Evolutionary conservation across 2,113 vertebrate genomes (phyloP), one percentile per base, ranked within the genome.

Genomic region (Anguilla japonica): DNA sequence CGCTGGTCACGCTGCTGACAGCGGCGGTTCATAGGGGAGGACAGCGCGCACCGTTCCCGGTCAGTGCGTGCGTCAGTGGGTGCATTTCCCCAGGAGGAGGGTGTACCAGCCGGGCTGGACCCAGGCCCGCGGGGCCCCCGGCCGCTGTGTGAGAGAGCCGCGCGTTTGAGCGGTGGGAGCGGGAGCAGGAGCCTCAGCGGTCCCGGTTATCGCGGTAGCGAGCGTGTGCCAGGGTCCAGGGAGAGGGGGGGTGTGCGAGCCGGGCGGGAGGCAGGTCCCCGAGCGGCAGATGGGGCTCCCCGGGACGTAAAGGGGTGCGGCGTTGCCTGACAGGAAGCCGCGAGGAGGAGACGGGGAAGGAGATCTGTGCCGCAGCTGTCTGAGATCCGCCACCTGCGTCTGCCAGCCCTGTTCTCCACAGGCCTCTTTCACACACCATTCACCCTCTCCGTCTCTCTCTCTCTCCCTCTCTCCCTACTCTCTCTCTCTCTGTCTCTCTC

Each of bases 311-410:
- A 93, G 79, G 91, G 87, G 92, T 93, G 91, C 91, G 90, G 87
- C 90, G 89, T 87, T 93, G 91, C 94, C 90, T 92, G 91, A 93
- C 91, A 89, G 94, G 93, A 91, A 88, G 93, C 93, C 91, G 86
- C 87, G 56, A 85, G 91, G 91, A 91, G 91, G 92, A 94, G 93
- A 91, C 89, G 90, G 92, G 93, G 84, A 91, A 90, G 87, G 90
- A 92, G 93, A 93, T 88, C 91, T 91, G 84, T 78, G 83, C 91
- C 93, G 93, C 94, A 95, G 93, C 92, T 95, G 94, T 94, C 94
- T 93, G 90, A 88, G 93, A 89, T 89, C 87, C 82, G 91, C 93
- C 93, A 94, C 94, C 94, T 95, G 94, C 88, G 89, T 87, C 91
- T 87, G 50, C 87, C 87, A 87, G 88, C 91, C 83, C 84, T 79